Conservation (phyloP, 2,797 vertebrate species). For the Melanotaenia maccullochi region DNA sequence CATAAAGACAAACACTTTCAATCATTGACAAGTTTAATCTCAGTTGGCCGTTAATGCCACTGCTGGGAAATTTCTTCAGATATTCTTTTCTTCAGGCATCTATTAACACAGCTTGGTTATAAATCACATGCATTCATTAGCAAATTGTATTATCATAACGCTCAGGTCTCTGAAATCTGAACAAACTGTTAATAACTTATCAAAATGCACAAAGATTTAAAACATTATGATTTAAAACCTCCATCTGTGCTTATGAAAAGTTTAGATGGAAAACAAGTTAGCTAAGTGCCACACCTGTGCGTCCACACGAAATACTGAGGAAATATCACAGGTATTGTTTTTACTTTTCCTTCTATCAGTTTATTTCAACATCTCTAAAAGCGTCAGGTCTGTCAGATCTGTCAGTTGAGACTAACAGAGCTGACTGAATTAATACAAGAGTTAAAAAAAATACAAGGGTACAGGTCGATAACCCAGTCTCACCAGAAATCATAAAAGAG, state of each 20-base stretch:
- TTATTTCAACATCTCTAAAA: neutral
- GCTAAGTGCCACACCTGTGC: neutral
- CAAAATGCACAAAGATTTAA: neutral
- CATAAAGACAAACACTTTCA: neutral
- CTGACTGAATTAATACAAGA: neutral
- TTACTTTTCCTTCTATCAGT: neutral
- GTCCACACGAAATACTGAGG: neutral
- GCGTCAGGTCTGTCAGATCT: too few relatives aligned
- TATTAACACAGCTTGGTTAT: neutral
- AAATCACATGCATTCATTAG: neutral
- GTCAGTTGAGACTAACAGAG: neutral
- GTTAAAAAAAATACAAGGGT: neutral
- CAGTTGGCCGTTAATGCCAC: neutral
- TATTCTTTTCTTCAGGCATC: neutral
- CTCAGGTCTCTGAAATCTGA: constrained; percentile 3
- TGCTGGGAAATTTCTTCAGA: neutral
- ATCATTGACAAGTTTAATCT: neutral
- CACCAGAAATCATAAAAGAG: too few relatives aligned
- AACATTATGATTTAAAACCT: neutral
- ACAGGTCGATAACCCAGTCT: too few relatives aligned
- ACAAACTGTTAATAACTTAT: neutral
- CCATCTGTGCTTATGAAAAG: neutral
- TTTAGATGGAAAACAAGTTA: neutral
- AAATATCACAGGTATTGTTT: neutral
- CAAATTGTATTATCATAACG: neutral